Conservation (phyloP, 2,797 vertebrate genomes). For the Syngnathus rostellatus region DNA sequence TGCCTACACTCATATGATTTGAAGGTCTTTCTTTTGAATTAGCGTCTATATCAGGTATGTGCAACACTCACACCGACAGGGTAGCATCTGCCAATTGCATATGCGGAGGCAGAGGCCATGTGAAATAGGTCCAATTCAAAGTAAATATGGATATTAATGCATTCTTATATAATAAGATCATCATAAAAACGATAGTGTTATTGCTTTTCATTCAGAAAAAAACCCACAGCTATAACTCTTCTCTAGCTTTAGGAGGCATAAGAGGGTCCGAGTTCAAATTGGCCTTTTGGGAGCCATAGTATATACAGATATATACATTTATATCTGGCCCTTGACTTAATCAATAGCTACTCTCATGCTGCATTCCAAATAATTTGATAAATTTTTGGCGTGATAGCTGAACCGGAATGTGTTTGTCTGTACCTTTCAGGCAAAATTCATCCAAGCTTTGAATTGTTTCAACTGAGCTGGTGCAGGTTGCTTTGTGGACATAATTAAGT, state of each 20-base stretch:
- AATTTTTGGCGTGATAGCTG: too few relatives aligned
- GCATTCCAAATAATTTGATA: too few relatives aligned
- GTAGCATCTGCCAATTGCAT: background rate
- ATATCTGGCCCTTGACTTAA: background rate
- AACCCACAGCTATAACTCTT: background rate
- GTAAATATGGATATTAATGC: background rate
- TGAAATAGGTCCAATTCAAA: background rate
- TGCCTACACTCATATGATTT: constrained; percentile 1
- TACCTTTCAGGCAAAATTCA: too few relatives aligned
- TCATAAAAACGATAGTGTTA: background rate
- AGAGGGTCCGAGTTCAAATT: background rate
- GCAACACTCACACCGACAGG: background rate
- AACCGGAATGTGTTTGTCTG: too few relatives aligned
- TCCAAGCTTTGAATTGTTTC: too few relatives aligned
- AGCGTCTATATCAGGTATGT: background rate
- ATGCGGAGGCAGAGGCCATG: background rate
- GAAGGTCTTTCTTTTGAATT: background rate
- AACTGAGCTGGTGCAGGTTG: too few relatives aligned
- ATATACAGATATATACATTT: background rate
- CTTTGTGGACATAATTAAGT: too few relatives aligned
- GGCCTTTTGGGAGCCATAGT: background rate
- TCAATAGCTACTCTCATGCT: too few relatives aligned
- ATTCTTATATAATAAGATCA: too few relatives aligned
- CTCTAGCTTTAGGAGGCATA: background rate
- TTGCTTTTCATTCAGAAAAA: background rate